phyloP scores from a whole-genome alignment of 2,888 invertebrate genomes.

The Acanthosoma haemorrhoidale region DNA sequence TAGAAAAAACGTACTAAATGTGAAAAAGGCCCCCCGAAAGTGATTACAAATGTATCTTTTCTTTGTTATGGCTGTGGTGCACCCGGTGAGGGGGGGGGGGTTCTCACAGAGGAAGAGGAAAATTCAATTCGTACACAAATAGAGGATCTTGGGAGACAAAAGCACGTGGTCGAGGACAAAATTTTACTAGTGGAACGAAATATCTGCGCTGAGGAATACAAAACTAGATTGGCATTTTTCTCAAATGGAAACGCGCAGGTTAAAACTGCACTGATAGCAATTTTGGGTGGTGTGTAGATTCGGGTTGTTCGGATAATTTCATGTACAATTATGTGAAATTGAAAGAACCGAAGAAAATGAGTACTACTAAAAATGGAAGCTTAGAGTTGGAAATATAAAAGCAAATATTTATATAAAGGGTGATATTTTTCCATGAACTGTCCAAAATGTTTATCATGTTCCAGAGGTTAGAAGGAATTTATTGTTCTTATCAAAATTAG shows the following conservation, averaged over 20 bases:
- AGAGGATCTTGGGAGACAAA: neutral
- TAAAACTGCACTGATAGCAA: no score
- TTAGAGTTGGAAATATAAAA: neutral
- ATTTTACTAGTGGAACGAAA: no score
- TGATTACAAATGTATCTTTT: no score
- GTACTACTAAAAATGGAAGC: neutral
- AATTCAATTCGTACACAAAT: neutral
- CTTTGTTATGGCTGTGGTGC: neutral
- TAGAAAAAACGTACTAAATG: slow-evolving; percentile 4
- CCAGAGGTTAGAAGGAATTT: neutral
- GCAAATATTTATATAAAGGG: neutral
- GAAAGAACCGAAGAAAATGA: neutral
- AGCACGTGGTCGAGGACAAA: neutral
- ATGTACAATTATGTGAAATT: neutral
- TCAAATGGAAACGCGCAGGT: neutral
- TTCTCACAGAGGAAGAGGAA: neutral
- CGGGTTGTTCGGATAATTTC: neutral
- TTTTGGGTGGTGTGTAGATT: neutral
- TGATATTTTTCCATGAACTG: neutral
- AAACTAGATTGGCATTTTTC: neutral
- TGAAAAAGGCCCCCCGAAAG: neutral
- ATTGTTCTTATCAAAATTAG: no score
- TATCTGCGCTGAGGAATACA: neutral
- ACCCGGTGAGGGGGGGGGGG: neutral
- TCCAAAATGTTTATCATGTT: neutral